Base-by-base conservation (phyloP, 2,888 invertebrate genomes). In the Xanthia icteritia region DNA sequence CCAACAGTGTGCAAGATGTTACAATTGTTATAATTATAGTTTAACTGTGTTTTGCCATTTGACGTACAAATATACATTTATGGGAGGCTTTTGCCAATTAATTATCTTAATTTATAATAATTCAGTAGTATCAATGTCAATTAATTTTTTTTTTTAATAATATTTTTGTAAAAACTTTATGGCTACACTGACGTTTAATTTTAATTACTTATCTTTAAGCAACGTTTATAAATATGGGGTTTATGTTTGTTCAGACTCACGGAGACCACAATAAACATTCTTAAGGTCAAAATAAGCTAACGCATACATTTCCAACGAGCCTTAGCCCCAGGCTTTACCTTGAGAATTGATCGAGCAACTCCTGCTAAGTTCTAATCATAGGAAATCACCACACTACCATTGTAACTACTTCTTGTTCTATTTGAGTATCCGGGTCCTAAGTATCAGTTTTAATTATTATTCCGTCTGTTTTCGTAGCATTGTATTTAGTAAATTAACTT, bases 341-440 rank as follows among this genome's bases (percentile, higher is more conserved):
- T 84, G 80, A 77, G 74, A 77, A 83, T 86, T 83, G 83, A 86
- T 74, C 69, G 73, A 70, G 23, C 65, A 73, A 63, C 48, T 86
- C 67, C 65, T 67, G 48, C 45, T 60, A 77, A 82, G 78, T 61
- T 76, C 73, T 68, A 85, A 84, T 84, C 84, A 86, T 75, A 76
- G 66, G 83, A 86, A 75, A 86, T 86, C 83, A 78, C 86, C 83
- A 83, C 69, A 77, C 67, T 54, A 61, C 86, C 72, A 73, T 75
- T 69, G 77, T 69, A 72, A 48, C 69, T 39, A 71, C 42, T 66
- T 56, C 56, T 63, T 60, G 72, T 74, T 75, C 72, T 60, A 65
- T 73, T 83, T 70, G 20, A 73, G 65, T 78, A 82, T 82, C 86
- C 83, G 86, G 83, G 78, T 86, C 39, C 61, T 36, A 66, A 79